Conservation (phyloP, 2,888 invertebrate genomes). For the Micropterix aruncella region DNA sequence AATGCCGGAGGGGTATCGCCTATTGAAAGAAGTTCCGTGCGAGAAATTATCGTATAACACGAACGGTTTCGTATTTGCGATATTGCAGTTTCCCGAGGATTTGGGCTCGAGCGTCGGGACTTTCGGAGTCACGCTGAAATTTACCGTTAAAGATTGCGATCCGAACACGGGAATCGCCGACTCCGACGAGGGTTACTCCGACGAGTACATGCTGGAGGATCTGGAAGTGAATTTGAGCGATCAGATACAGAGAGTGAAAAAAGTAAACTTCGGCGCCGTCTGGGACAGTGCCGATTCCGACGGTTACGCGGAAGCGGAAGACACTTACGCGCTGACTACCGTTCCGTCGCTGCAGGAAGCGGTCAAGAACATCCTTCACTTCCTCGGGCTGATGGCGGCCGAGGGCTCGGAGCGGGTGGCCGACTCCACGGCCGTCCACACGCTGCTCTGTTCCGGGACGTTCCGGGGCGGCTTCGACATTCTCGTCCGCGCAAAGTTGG, state of each 20-base stretch:
- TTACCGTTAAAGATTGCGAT: slow-evolving; percentile 92
- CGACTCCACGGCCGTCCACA: slow-evolving; percentile 71
- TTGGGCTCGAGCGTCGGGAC: slow-evolving; percentile 61
- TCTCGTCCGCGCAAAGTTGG: slow-evolving; percentile 70
- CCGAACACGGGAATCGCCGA: slow-evolving; percentile 88
- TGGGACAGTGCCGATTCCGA: slow-evolving; percentile 61
- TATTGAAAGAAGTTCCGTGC: slow-evolving; percentile 58
- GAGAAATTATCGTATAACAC: slow-evolving; percentile 74
- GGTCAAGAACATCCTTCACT: slow-evolving; percentile 67
- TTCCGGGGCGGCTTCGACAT: slow-evolving; percentile 88
- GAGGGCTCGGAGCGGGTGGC: slow-evolving; percentile 74
- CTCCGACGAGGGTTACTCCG: slow-evolving; percentile 91
- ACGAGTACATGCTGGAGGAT: slow-evolving; percentile 93
- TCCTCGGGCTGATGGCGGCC: slow-evolving; percentile 72
- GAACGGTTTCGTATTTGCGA: slow-evolving; percentile 70
- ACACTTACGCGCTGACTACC: slow-evolving; percentile 80
- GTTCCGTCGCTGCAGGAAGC: slow-evolving; percentile 71
- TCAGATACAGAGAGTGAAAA: slow-evolving; percentile 67
- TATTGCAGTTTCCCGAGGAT: slow-evolving; percentile 73
- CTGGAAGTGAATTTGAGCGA: slow-evolving; percentile 74
- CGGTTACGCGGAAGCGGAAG: slow-evolving; percentile 60
- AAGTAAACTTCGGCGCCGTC: slow-evolving; percentile 62
- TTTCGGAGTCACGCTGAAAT: slow-evolving; percentile 85
- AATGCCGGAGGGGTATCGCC: slow-evolving; percentile 64
- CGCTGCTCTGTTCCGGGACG: slow-evolving; percentile 66